A percentile compares a stretch with the other conserved stretches of the same genome.
phyloP scores from a whole-genome alignment of 2,888 invertebrate genomes.

The Elgonia sp. region DNA sequence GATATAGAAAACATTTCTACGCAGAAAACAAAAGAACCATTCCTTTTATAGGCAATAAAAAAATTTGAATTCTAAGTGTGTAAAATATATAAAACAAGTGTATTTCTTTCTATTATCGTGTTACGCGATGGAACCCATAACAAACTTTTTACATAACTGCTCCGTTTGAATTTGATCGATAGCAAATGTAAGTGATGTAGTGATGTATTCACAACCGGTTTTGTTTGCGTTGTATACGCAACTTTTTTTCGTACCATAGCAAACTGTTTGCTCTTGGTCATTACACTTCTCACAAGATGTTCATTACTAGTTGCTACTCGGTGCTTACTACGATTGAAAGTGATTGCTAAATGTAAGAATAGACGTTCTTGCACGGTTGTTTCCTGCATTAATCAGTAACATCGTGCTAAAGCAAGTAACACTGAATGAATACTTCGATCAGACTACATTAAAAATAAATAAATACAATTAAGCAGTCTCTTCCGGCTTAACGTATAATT shows the following conservation, averaged over 20 bases:
- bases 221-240: constrained; percentile 37
- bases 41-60: constrained; percentile 23
- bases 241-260: constrained; percentile 33
- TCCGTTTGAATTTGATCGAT: constrained; percentile 40
- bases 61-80: constrained; percentile 20
- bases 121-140: background rate
- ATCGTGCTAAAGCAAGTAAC: constrained; percentile 32
- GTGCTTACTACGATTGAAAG: constrained; percentile 58
- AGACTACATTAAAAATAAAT: constrained; percentile 22
- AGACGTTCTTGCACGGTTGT: constrained; percentile 41
- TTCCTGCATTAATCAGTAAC: constrained; percentile 60
- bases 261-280: constrained; percentile 60
- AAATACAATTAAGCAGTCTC: constrained; percentile 30
- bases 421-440: constrained; percentile 41
- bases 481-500: constrained; percentile 32
- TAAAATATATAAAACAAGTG: constrained; percentile 3
- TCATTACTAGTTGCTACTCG: constrained; percentile 61
- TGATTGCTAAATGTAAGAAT: constrained; percentile 65
- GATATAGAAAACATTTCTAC: constrained; percentile 16
- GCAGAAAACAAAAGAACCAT: constrained; percentile 17
- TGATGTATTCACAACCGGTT: constrained; percentile 52
- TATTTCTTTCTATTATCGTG: constrained; percentile 21
- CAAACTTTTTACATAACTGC: constrained; percentile 33
- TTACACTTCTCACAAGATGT: constrained; percentile 64
- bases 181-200: constrained; percentile 27